These are phyloP conservation scores for Papilio machaon DNA, from an alignment of 1,140 invertebrate species.

Conservation along the genomic window DNA sequence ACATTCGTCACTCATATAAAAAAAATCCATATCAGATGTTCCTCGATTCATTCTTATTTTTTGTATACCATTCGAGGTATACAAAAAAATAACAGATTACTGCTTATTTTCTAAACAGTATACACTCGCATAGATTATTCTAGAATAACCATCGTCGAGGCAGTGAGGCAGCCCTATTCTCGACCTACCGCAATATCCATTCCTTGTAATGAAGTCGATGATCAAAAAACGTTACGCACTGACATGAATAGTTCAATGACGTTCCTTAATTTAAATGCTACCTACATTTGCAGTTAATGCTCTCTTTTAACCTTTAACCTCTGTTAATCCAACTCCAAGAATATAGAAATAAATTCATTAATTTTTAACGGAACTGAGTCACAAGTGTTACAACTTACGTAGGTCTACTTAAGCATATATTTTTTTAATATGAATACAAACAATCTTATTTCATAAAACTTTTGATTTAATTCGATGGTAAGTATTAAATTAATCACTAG, in stretches of 20 bases:
- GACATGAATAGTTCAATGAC: slow-evolving; percentile 21
- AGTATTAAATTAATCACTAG: too few species aligned
- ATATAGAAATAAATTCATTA: neutral
- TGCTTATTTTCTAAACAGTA: too few species aligned
- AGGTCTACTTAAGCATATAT: neutral
- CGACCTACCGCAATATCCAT: slow-evolving; percentile 19
- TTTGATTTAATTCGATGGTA: too few species aligned
- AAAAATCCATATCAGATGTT: too few species aligned
- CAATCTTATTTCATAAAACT: neutral
- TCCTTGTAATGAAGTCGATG: slow-evolving; percentile 1
- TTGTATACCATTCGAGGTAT: too few species aligned
- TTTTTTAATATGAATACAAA: neutral
- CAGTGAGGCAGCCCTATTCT: slow-evolving; percentile 12
- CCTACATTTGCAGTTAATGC: neutral
- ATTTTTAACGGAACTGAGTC: neutral
- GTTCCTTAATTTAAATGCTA: slow-evolving; percentile 5
- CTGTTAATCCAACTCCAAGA: neutral
- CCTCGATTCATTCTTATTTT: too few species aligned
- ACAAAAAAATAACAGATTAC: too few species aligned
- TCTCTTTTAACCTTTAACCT: slow-evolving; percentile 13
- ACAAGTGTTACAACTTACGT: neutral
- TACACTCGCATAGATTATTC: neutral
- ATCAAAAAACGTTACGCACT: neutral
- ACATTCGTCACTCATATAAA: too few species aligned
- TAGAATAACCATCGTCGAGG: neutral